Evolutionary conservation across 2,113 vertebrate species (phyloP), one percentile per base, ranked within the genome.

Genomic region (Corynorhinus townsendii): DNA sequence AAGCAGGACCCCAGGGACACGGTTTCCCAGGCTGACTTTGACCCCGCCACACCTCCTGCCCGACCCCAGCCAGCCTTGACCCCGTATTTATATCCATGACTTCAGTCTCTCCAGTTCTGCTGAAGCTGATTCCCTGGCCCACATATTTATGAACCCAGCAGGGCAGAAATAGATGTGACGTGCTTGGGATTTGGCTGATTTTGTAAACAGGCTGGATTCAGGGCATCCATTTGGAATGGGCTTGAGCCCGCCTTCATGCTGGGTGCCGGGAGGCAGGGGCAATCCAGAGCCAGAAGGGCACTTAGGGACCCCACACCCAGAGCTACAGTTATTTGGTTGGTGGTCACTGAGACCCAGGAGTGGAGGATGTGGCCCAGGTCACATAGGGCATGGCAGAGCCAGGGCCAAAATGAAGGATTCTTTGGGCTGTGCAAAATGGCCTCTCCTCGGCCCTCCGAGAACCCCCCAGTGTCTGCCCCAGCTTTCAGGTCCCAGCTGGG

Each of bases 81-180:
- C 69, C 71, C 33, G 14, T 97, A 97, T 97, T 97, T 97, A 97
- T 97, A 97, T 68, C 77, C 38, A 45, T 97, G 97, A 97, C 93
- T 96, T 97, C 97, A 97, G 86, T 91, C 52, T 96, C 94, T 91
- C 92, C 83, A 56, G 66, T 89, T 54, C 83, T 33, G 43, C 80
- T 76, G 28, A 91, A 89, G 90, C 43, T 64, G 52, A 82, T 71
- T 97, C 95, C 91, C 87, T 87, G 91, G 91, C 80, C 92, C 86
- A 76, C 6, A 7, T 95, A 96, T 95, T 96, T 97, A 94, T 96
- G 95, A 94, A 95, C 86, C 86, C 68, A 89, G 93, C 54, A 66
- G 76, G 83, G 95, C 95, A 97, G 96, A 97, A 97, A 97, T 97
- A 97, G 96, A 96, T 16, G 80, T 96, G 92, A 96, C 54, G 8